Percentiles rank a stretch among this genome's conserved stretches.
These are phyloP conservation scores for Bos javanicus DNA, from an alignment of 2,113 vertebrate species.

Conservation along the genomic window DNA sequence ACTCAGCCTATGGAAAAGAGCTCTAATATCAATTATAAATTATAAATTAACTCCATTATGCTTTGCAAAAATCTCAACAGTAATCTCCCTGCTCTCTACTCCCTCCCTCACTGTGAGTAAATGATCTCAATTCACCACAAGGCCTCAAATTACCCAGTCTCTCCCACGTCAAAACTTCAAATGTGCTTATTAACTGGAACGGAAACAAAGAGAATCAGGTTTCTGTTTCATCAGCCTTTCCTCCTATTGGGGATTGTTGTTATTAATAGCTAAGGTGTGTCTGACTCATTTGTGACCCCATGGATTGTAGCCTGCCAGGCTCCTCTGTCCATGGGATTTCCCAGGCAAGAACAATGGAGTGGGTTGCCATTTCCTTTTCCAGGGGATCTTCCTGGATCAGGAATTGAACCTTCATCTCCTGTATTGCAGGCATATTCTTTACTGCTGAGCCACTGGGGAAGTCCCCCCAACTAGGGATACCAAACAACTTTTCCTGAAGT, in stretches of 20 bases:
- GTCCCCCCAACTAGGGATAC: neutral
- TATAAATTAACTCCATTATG: constrained; percentile 74
- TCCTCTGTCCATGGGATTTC: neutral
- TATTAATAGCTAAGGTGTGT: neutral
- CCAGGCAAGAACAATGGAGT: neutral
- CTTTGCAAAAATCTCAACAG: constrained; percentile 71
- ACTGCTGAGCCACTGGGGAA: neutral
- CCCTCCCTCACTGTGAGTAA: neutral
- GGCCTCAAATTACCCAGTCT: constrained; percentile 10
- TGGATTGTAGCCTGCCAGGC: neutral
- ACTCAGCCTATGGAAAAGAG: constrained; percentile 67
- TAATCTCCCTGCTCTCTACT: constrained; percentile 48
- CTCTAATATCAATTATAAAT: constrained; percentile 39
- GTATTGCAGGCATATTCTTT: neutral
- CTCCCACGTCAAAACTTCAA: constrained; percentile 14
- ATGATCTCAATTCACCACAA: constrained; percentile 46
- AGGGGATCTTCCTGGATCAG: neutral
- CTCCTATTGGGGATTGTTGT: neutral
- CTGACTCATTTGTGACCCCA: neutral
- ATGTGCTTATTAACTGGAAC: constrained; percentile 39
- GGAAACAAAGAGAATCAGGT: constrained; percentile 16
- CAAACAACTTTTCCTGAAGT: neutral
- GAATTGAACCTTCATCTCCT: neutral
- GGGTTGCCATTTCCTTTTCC: neutral
- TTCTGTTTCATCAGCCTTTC: neutral